Evolutionary conservation across 2,113 vertebrate species (phyloP).

Genomic region (Chloropsis hardwickii): DNA sequence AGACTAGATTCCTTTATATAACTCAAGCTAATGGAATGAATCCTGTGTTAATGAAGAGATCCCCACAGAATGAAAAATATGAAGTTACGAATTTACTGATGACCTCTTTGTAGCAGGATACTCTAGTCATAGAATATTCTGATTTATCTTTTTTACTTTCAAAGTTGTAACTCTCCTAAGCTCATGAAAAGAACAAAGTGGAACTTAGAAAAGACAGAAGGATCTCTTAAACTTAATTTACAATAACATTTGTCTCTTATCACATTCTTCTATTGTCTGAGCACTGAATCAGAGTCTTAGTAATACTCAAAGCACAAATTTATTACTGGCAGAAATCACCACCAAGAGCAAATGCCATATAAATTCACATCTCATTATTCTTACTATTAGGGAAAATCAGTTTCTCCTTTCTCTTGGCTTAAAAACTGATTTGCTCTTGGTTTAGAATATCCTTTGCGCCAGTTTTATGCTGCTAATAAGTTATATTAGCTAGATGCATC

Average conservation of each 20-base stretch:
- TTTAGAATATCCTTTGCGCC: neutral
- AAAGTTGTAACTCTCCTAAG: neutral
- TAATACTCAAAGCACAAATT: neutral
- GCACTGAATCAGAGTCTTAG: neutral
- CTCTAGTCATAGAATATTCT: neutral
- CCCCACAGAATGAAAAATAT: neutral
- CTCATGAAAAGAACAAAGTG: neutral
- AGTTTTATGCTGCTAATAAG: neutral
- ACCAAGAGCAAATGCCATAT: neutral
- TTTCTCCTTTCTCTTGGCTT: neutral
- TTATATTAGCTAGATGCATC: rapidly evolving
- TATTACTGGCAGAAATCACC: neutral
- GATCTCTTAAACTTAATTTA: neutral
- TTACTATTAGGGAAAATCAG: neutral
- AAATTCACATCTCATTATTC: neutral
- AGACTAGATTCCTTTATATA: neutral
- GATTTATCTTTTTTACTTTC: neutral
- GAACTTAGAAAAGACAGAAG: neutral
- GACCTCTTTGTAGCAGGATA: neutral
- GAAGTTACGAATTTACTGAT: neutral
- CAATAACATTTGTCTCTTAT: neutral
- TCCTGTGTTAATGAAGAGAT: neutral
- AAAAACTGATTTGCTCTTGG: neutral
- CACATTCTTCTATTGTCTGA: neutral
- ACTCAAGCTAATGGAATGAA: neutral